These are phyloP conservation scores for Vicugna pacos DNA, from an alignment of 2,113 vertebrate species.

Conservation along the genomic window DNA sequence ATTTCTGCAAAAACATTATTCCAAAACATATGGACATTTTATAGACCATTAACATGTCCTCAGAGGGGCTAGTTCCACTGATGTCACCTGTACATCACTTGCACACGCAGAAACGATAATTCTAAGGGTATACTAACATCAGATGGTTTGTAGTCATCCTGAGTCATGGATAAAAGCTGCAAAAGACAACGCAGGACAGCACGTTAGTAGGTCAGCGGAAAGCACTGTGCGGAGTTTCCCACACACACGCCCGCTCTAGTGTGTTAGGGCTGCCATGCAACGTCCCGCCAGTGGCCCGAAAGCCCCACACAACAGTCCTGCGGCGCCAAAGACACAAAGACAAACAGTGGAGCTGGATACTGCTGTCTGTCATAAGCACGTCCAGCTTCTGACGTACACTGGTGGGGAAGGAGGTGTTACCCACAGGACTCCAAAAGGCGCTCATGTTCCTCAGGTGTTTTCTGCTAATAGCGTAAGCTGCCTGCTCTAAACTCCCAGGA, in stretches of 20 bases:
- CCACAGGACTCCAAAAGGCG: background rate
- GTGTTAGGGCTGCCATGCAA: slow-evolving; percentile 68
- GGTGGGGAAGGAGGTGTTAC: background rate
- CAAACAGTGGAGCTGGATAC: slow-evolving; percentile 14
- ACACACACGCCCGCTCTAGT: background rate
- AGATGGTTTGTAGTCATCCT: slow-evolving; percentile 96
- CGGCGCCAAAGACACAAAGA: slow-evolving; percentile 52
- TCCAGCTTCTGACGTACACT: background rate
- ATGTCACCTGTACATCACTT: slow-evolving; percentile 51
- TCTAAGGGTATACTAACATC: slow-evolving; percentile 94
- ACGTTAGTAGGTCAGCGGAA: slow-evolving; percentile 84
- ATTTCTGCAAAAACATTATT: slow-evolving; percentile 11
- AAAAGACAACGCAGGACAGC: slow-evolving; percentile 89
- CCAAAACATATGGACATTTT: background rate
- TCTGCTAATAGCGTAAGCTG: background rate
- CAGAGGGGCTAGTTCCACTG: background rate
- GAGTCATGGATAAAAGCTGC: slow-evolving; percentile 96
- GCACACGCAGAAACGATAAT: slow-evolving; percentile 64
- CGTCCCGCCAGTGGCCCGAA: no score
- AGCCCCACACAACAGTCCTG: no score
- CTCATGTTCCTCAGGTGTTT: background rate
- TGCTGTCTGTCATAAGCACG: background rate
- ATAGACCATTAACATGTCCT: background rate
- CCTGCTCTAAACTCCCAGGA: background rate
- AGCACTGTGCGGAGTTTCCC: slow-evolving; percentile 63